Conservation (phyloP, 2,113 vertebrate genomes). For the Colossoma macropomum region DNA sequence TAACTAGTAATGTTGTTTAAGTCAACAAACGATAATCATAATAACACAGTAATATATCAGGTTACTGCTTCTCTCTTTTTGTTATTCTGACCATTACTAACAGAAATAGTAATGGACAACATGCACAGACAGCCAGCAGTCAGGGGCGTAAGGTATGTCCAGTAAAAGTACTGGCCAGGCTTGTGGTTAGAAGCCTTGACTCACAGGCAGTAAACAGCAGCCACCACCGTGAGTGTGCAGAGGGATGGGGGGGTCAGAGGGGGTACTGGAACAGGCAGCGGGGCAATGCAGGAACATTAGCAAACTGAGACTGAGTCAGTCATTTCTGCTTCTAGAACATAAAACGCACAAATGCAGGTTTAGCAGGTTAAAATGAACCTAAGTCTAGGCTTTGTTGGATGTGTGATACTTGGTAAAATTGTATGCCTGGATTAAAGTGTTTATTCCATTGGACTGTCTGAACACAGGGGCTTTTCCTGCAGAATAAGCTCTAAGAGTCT, state of each 20-base stretch:
- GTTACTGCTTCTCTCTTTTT: too few relatives aligned
- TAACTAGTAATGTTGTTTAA: too few relatives aligned
- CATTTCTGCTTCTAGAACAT: background rate
- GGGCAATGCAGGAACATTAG: slow-evolving; percentile 45
- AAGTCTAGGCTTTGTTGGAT: too few relatives aligned
- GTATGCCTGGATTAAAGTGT: too few relatives aligned
- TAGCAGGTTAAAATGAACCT: too few relatives aligned
- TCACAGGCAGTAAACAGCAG: slow-evolving; percentile 71
- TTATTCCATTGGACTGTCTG: too few relatives aligned
- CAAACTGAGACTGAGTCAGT: background rate
- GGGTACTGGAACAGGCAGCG: slow-evolving; percentile 72
- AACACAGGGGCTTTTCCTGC: background rate
- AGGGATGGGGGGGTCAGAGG: slow-evolving; percentile 44
- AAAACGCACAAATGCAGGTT: background rate
- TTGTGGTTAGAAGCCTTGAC: slow-evolving; percentile 51
- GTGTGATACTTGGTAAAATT: too few relatives aligned
- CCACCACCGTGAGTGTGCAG: slow-evolving; percentile 58
- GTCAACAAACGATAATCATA: too few relatives aligned
- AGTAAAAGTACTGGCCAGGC: slow-evolving; percentile 60
- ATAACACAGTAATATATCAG: too few relatives aligned
- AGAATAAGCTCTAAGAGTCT: background rate
- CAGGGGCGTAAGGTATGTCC: slow-evolving; percentile 39
- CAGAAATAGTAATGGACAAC: slow-evolving; percentile 10
- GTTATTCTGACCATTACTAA: too few relatives aligned
- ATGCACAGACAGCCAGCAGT: slow-evolving; percentile 13